phyloP scores from a whole-genome alignment of 2,113 vertebrate species.

The Triplophysa rosa region DNA sequence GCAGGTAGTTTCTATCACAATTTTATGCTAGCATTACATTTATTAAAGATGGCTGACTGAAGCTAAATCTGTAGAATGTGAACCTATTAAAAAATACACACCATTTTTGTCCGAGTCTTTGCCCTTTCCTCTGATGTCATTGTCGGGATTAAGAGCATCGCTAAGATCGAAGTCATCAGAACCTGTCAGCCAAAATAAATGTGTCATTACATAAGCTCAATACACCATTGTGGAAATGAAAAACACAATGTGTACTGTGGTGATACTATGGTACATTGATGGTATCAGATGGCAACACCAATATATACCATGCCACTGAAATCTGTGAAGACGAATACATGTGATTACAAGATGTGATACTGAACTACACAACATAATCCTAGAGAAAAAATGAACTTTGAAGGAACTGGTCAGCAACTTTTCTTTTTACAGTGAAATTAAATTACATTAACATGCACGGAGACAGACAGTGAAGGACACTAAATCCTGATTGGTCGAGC shows the following conservation, averaged over 20 bases:
- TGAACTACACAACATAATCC: too few relatives aligned
- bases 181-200: constrained; percentile 39
- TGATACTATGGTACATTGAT: too few relatives aligned
- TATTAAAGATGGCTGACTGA: not conserved
- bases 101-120: constrained; percentile 64
- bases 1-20: not conserved
- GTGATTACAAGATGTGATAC: too few relatives aligned
- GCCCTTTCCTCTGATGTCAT: constrained; percentile 70
- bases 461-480: too few relatives aligned
- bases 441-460: too few relatives aligned
- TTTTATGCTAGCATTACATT: not conserved
- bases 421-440: too few relatives aligned
- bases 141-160: constrained; percentile 81
- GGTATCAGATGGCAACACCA: too few relatives aligned
- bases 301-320: too few relatives aligned
- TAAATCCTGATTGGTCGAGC: too few relatives aligned
- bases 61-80: not conserved
- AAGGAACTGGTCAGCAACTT: too few relatives aligned
- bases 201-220: not conserved
- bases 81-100: constrained; percentile 48
- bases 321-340: too few relatives aligned
- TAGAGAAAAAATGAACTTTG: too few relatives aligned
- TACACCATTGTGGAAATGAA: not conserved
- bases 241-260: not conserved
- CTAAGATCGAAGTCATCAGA: constrained; percentile 72